phyloP scores from a whole-genome alignment of 2,113 vertebrate genomes.

The Channa argus region DNA sequence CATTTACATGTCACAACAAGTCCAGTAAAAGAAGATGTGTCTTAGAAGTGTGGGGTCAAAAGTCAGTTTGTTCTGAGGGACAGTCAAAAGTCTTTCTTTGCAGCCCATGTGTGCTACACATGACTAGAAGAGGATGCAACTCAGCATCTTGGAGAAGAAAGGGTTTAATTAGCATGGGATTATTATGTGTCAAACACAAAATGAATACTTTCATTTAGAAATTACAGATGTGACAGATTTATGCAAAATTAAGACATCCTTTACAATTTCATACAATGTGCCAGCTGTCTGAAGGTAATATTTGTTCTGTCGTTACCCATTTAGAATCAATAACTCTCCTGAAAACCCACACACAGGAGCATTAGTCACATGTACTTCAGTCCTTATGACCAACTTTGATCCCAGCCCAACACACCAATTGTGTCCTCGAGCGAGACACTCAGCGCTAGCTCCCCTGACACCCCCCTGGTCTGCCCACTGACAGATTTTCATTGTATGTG shows the following conservation, averaged over 20 bases:
- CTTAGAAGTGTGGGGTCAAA: no score
- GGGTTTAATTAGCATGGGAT: conserved; percentile 15
- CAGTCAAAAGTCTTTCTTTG: no score
- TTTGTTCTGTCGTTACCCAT: not conserved
- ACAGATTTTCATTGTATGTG: no score
- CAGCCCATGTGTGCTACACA: no score
- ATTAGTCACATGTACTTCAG: conserved; percentile 13
- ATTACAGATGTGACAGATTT: conserved; percentile 19
- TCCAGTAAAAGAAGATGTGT: no score
- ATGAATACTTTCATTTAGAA: not conserved
- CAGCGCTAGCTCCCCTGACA: no score
- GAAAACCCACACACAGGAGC: not conserved
- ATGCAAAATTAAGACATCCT: conserved; percentile 12
- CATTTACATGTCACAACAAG: no score
- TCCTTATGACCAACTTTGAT: conserved; percentile 26
- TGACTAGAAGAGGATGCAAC: not conserved
- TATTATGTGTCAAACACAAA: conserved; percentile 11
- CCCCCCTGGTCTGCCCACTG: no score
- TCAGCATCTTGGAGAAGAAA: not conserved
- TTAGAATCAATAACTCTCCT: not conserved
- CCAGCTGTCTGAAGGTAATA: conserved; percentile 3
- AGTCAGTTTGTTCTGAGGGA: no score
- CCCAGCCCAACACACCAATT: no score
- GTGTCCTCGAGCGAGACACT: no score
- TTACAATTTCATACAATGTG: conserved; percentile 7